Evolutionary conservation across 2,113 vertebrate species (phyloP).

Genomic region (Myiozetetes cayanensis): DNA sequence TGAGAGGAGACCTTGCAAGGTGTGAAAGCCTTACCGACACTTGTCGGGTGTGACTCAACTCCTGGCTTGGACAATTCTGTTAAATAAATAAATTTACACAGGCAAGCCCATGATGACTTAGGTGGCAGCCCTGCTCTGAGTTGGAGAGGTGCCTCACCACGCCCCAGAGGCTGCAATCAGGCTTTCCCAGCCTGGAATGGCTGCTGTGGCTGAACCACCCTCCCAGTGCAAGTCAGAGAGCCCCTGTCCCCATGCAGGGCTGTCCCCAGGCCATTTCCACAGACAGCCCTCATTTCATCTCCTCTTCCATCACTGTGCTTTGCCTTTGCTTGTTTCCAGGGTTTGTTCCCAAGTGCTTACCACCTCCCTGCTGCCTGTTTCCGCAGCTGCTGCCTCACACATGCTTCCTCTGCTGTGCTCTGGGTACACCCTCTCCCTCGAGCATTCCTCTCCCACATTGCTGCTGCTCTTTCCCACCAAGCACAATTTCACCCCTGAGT

Average conservation of each 20-base stretch:
- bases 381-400: constrained; percentile 4
- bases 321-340: background rate
- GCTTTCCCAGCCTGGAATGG: background rate
- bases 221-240: background rate
- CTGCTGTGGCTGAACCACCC: background rate
- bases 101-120: background rate
- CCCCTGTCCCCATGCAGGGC: background rate
- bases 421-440: background rate
- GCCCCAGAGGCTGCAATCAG: fast-evolving
- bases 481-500: background rate
- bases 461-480: constrained; percentile 38
- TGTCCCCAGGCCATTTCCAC: background rate
- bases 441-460: constrained; percentile 9
- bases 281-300: background rate
- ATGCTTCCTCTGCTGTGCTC: background rate
- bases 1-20: background rate
- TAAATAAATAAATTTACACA: background rate
- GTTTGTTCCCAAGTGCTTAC: background rate
- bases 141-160: background rate
- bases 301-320: background rate
- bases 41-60: background rate
- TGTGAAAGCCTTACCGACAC: background rate
- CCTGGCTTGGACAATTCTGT: background rate
- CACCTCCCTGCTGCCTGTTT: constrained; percentile 22
- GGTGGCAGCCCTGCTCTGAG: background rate